Evolutionary conservation across 1,140 invertebrate species (phyloP).

Genomic region (Branchinecta lindahli): DNA sequence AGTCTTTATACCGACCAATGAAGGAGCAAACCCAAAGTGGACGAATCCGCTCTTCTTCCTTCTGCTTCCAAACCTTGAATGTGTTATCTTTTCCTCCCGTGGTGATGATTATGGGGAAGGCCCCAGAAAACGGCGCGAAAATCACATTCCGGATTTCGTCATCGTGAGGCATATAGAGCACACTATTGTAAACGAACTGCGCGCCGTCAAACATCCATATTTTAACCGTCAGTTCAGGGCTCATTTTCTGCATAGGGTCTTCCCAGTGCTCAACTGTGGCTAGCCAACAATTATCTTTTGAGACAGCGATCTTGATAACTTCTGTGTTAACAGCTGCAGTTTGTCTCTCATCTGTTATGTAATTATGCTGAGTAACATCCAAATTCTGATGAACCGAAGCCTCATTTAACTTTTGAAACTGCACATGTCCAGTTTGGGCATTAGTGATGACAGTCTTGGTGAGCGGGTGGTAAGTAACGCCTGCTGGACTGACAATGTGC

Average conservation of each 20-base stretch:
- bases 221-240: constrained; percentile 51
- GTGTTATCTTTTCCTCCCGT: constrained; percentile 49
- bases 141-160: constrained; percentile 39
- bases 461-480: constrained; percentile 47
- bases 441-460: constrained; percentile 53
- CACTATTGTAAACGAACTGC: constrained; percentile 49
- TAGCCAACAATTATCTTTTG: constrained; percentile 52
- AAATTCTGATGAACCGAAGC: constrained; percentile 55
- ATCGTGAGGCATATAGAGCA: constrained; percentile 53
- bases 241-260: constrained; percentile 35
- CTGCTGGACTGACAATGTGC: constrained; percentile 40
- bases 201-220: constrained; percentile 54
- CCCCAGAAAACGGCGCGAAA: constrained; percentile 39
- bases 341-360: constrained; percentile 43
- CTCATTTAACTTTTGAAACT: constrained; percentile 54
- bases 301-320: constrained; percentile 48
- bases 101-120: constrained; percentile 35
- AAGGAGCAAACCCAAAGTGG: constrained; percentile 47
- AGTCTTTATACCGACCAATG: constrained; percentile 44
- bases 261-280: constrained; percentile 46
- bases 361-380: constrained; percentile 56
- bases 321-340: constrained; percentile 46
- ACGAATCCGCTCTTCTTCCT: constrained; percentile 18
- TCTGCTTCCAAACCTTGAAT: constrained; percentile 50
- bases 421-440: constrained; percentile 56